phyloP scores from a whole-genome alignment of 2,888 invertebrate genomes.

The Patella caerulea region DNA sequence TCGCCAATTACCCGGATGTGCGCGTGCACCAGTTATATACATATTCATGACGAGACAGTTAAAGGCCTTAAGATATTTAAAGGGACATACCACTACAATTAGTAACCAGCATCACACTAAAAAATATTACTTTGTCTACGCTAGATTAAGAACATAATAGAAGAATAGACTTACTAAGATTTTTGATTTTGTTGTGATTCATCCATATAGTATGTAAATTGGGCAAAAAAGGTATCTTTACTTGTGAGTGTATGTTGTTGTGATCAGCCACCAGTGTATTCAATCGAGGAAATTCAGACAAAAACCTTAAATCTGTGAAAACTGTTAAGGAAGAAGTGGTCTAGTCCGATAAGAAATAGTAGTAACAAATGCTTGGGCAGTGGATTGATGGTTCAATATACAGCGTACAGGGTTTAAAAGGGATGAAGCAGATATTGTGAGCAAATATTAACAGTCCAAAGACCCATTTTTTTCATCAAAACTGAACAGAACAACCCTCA shows the following conservation, averaged over 20 bases:
- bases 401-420: too few species aligned
- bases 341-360: slow-evolving; percentile 23
- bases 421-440: too few species aligned
- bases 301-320: slow-evolving; percentile 80
- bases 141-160: not conserved
- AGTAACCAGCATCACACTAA: too few species aligned
- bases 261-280: slow-evolving; percentile 86
- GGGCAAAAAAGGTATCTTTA: slow-evolving; percentile 80
- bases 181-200: slow-evolving; percentile 76
- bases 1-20: too few species aligned
- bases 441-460: too few species aligned
- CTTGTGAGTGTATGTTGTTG: slow-evolving; percentile 81
- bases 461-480: too few species aligned
- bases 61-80: too few species aligned
- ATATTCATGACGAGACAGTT: too few species aligned
- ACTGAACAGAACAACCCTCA: too few species aligned
- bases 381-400: too few species aligned
- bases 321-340: slow-evolving; percentile 40
- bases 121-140: not conserved
- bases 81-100: too few species aligned
- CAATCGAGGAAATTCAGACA: slow-evolving; percentile 81
- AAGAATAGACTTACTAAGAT: slow-evolving; percentile 78
- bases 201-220: slow-evolving; percentile 84
- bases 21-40: too few species aligned
- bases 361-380: not conserved